Percentiles rank a stretch among this genome's conserved stretches.
Evolutionary conservation across 1,140 invertebrate genomes (phyloP).

Genomic region (Tribolium castaneum): DNA sequence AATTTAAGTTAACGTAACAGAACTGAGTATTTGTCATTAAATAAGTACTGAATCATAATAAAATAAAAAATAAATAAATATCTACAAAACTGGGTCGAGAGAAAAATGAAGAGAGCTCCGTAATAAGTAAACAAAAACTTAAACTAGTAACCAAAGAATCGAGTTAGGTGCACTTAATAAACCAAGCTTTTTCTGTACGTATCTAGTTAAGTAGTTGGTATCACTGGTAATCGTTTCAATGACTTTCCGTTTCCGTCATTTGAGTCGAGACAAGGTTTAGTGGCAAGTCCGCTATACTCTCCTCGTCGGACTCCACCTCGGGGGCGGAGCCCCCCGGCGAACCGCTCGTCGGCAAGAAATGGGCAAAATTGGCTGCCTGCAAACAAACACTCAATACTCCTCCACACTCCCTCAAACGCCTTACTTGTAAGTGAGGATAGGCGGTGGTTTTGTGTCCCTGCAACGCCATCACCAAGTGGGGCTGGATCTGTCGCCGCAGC

Average conservation of each 20-base stretch:
- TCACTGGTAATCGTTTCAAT: conserved; percentile 51
- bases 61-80: conserved; percentile 38
- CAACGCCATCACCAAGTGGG: conserved; percentile 64
- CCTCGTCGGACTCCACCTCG: conserved; percentile 61
- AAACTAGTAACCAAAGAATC: conserved; percentile 21
- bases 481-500: conserved; percentile 64
- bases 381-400: conserved; percentile 9
- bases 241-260: conserved; percentile 61
- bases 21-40: conserved; percentile 34
- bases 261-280: conserved; percentile 63
- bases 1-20: conserved; percentile 34
- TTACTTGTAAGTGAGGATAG: conserved; percentile 47
- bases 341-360: conserved; percentile 56
- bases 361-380: conserved; percentile 53
- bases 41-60: conserved; percentile 35
- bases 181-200: conserved; percentile 26
- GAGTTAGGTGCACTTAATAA: conserved; percentile 32
- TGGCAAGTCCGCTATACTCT: conserved; percentile 60
- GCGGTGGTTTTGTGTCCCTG: conserved; percentile 58
- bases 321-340: conserved; percentile 53
- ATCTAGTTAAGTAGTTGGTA: conserved; percentile 36
- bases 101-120: conserved; percentile 26
- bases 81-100: conserved; percentile 20
- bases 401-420: background rate
- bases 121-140: conserved; percentile 16